Conservation (phyloP, 2,797 vertebrate species). For the Loriculus beryllinus region DNA sequence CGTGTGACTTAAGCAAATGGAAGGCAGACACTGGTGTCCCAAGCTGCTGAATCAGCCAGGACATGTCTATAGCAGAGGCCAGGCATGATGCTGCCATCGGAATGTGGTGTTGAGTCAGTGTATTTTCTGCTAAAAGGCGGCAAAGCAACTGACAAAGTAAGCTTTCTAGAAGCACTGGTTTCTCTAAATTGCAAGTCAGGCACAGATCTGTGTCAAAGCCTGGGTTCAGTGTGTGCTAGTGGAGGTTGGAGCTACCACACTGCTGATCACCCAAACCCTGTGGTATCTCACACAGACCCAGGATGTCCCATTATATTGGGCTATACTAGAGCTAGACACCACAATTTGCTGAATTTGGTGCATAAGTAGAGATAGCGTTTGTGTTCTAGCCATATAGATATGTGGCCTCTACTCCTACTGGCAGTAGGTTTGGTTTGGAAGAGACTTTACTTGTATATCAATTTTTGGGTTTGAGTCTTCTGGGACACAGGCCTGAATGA, state of each 20-base stretch:
- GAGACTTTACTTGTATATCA: not conserved
- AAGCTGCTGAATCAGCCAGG: not conserved
- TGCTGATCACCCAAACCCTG: not conserved
- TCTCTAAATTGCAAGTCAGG: not conserved
- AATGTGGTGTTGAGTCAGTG: not conserved
- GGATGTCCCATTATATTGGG: not conserved
- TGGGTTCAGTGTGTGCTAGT: not conserved
- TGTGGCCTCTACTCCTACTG: not conserved
- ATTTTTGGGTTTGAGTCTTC: not conserved
- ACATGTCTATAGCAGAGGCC: not conserved
- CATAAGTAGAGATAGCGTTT: not conserved
- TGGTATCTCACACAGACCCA: too few relatives aligned
- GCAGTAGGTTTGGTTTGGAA: not conserved
- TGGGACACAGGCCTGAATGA: not conserved
- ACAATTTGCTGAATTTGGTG: not conserved
- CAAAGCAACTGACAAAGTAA: not conserved
- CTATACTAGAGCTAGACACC: not conserved
- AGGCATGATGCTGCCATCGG: not conserved
- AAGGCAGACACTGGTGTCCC: not conserved
- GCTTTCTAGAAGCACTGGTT: not conserved
- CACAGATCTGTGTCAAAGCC: not conserved
- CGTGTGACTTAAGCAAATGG: not conserved
- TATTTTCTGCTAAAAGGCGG: not conserved
- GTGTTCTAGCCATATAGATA: not conserved
- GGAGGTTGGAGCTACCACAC: not conserved